Evolutionary conservation across 2,888 invertebrate species (phyloP).

Genomic region (Sminthurides aquaticus): DNA sequence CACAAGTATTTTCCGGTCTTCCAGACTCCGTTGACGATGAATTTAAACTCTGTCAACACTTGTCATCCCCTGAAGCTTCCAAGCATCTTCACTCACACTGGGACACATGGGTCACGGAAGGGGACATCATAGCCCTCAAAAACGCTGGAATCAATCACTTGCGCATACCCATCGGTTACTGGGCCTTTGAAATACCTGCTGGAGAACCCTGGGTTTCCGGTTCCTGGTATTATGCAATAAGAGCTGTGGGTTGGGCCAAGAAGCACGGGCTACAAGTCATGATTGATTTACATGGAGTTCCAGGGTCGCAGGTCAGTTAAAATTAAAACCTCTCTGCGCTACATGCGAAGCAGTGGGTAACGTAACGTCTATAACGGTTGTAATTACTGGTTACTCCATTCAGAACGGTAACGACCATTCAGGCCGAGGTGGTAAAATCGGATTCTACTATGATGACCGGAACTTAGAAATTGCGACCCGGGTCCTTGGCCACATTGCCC

Average conservation of each 20-base stretch:
- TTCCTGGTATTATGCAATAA: conserved; percentile 35
- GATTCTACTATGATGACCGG: conserved; percentile 34
- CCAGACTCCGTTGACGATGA: conserved; percentile 34
- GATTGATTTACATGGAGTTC: conserved; percentile 41
- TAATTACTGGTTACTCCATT: too few relatives aligned
- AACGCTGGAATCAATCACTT: conserved; percentile 38
- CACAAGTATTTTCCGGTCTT: conserved; percentile 22
- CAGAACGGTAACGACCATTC: conserved; percentile 41
- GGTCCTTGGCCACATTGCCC: conserved; percentile 32
- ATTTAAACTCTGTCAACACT: conserved; percentile 24
- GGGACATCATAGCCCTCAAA: conserved; percentile 30
- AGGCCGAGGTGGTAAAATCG: conserved; percentile 34
- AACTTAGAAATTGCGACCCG: conserved; percentile 31
- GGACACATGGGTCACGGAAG: conserved; percentile 38
- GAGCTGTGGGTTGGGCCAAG: conserved; percentile 31
- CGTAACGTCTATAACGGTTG: too few relatives aligned
- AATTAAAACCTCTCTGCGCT: neutral
- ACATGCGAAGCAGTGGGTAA: too few relatives aligned
- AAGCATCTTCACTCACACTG: conserved; percentile 30
- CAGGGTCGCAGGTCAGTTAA: conserved; percentile 34
- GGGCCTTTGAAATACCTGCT: conserved; percentile 37
- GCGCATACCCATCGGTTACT: conserved; percentile 40
- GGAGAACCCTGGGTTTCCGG: conserved; percentile 38
- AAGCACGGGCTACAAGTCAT: conserved; percentile 38
- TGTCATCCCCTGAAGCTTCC: conserved; percentile 27